A percentile compares a stretch with the other conserved stretches of the same genome.
phyloP scores from a whole-genome alignment of 2,113 vertebrate species.

The Rhabdornis inornatus region DNA sequence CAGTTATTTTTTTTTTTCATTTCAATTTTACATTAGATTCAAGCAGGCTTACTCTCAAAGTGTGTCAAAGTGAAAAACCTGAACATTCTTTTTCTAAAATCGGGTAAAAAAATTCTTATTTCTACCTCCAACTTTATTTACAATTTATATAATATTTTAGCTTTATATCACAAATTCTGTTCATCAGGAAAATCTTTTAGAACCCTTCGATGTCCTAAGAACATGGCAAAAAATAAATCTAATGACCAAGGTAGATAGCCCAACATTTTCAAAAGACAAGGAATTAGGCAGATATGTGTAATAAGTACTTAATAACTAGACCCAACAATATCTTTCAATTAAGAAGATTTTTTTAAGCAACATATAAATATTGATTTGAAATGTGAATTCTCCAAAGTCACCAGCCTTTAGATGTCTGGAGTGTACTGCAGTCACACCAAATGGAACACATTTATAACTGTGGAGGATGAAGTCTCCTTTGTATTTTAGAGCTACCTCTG shows the following conservation, averaged over 20 bases:
- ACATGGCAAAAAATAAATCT: neutral
- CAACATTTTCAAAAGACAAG: neutral
- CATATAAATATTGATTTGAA: neutral
- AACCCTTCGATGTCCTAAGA: neutral
- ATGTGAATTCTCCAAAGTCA: neutral
- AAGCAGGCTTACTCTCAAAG: neutral
- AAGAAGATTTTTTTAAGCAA: neutral
- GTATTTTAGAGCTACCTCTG: slow-evolving; percentile 7
- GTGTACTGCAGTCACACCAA: neutral
- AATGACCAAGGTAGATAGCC: neutral
- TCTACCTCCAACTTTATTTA: neutral
- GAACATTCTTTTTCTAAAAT: neutral
- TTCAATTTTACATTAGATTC: neutral
- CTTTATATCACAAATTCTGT: neutral
- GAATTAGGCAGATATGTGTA: neutral
- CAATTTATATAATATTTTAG: neutral
- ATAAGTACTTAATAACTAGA: neutral
- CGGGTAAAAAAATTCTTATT: neutral
- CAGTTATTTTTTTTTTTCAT: neutral
- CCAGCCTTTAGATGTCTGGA: neutral
- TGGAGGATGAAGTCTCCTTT: neutral
- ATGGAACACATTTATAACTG: neutral
- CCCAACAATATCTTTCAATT: neutral
- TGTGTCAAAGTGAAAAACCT: neutral
- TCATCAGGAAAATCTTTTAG: neutral